Evolutionary conservation across 1,140 invertebrate species (phyloP), one percentile per base, ranked within the genome.

Genomic region (Asobara japonica): DNA sequence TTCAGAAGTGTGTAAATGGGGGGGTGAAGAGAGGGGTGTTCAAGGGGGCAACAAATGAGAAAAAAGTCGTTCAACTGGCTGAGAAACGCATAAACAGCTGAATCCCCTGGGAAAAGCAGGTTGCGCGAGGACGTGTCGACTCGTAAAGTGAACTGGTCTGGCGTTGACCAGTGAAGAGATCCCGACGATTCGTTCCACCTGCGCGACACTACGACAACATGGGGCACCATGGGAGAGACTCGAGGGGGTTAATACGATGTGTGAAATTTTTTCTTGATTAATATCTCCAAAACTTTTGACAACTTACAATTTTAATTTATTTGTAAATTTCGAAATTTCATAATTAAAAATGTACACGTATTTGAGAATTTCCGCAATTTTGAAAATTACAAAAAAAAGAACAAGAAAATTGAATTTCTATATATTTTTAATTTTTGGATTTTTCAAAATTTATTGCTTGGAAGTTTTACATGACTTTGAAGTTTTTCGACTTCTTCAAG

Each of bases 101-200:
- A 56, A 56, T 25, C 8, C 20, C 51, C 51, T 56, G 51, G 22
- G 51, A 56, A 56, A 56, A 56, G 51, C 51, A 56, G 51, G 51
- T 56, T 56, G 51, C n/a, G 51, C n/a, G 18, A 10, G 2, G 18
- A 16, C 41, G 22, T 18, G 20, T 56, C 22, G 22, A 3, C 18
- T 56, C 18, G 10, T 56, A 25, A 25, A 56, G 20, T 56, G 51
- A 56, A 56, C 51, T 56, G 51, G 51, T 56, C 51, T 56, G 51
- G 2, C 51, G 18, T 56, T 56, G 51, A 22, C 13, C 22, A 25
- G 10, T 22, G 51, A 56, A 56, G 51, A 56, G 31, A 56, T 18
- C 51, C 51, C 51, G 25, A 27, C 51, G 38, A 71, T 71, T 51
- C 69, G 69, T 71, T 71, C 38, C 69, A 71, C 69, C 69, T 71